Base-by-base conservation (phyloP, 2,797 vertebrate genomes). In the Selene dorsalis region DNA sequence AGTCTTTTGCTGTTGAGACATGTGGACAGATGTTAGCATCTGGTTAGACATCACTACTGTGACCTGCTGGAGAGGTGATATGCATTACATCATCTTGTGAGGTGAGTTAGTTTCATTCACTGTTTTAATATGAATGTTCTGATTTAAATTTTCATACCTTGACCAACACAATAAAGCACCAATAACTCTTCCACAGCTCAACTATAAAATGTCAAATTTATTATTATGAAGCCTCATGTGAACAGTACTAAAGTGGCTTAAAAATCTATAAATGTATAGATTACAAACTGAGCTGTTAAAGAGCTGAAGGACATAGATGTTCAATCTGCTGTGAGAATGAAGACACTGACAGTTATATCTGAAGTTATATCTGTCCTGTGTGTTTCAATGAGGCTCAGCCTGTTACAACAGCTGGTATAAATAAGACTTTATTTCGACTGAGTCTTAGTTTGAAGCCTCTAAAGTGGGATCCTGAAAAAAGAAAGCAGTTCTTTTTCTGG, bases 1-100 rank as follows among this genome's bases (percentile, higher is more conserved):
- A 98, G 75, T 97, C 96, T 91, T 98, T 99, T 69, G 97, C 97
- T 99, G 92, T 83, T 67, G 84, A 88, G 20, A 78, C 32, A 35
- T 8, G 32, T 8, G 32, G 32, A 35, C 28, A 60, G 13, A 22
- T 45, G 60, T 79, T 57, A 67, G 14, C 10, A 30, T 65, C 18
- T 47, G 6, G 50, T 58, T 26, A 75, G 0, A 72, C 50, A 53
- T 58, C 13, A 57, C 2, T n/a, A 52, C 32, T 47, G 11, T 65
- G 28, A 59, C 13, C 39, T 62, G 14, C 56, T 64, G 56, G 10
- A 41, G 45, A 18, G 53, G 8, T 28, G 16, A 52, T 4, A 13
- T 13, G n/a, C 26, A 45, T 47, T 6, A 2, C 1, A 43, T 63
- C 22, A 30, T 26, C 17, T 14, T 35, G 32, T 35, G 32, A 35